phyloP scores from a whole-genome alignment of 2,888 invertebrate species.

The Latheticus oryzae region DNA sequence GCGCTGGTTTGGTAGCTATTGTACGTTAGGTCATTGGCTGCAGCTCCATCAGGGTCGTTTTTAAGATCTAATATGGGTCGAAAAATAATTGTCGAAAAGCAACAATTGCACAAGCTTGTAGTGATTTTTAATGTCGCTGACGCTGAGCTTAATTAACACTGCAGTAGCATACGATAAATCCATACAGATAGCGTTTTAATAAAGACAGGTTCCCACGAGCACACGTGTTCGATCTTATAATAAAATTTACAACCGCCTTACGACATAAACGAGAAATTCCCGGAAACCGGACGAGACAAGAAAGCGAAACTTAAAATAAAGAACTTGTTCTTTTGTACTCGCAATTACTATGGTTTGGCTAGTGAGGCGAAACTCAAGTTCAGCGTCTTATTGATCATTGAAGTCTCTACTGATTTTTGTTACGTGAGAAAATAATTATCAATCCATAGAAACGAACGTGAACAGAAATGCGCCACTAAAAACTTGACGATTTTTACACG shows the following conservation, averaged over 20 bases:
- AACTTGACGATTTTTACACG: too few relatives aligned
- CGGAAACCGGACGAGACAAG: constrained; percentile 32
- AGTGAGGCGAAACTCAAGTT: constrained; percentile 10
- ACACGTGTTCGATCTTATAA: constrained; percentile 39
- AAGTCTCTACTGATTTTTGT: constrained; percentile 13
- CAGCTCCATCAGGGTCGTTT: constrained; percentile 50
- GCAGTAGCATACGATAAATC: too few relatives aligned
- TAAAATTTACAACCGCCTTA: constrained; percentile 28
- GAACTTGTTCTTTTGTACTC: constrained; percentile 13
- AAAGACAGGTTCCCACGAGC: constrained; percentile 36
- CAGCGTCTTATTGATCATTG: constrained; percentile 6
- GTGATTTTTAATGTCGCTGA: too few relatives aligned
- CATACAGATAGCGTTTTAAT: too few relatives aligned
- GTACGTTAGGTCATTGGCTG: constrained; percentile 58
- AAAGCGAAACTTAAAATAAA: constrained; percentile 30
- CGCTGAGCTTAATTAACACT: too few relatives aligned
- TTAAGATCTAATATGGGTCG: constrained; percentile 53
- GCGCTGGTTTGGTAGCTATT: constrained; percentile 57
- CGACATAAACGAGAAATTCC: constrained; percentile 30
- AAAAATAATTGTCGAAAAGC: constrained; percentile 10
- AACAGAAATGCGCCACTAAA: too few relatives aligned
- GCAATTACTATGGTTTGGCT: constrained; percentile 15
- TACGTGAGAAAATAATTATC: neutral
- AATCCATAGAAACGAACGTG: too few relatives aligned
- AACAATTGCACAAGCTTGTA: constrained; percentile 9